Evolutionary conservation across 2,797 vertebrate species (phyloP).

Genomic region (Alectoris magna): DNA sequence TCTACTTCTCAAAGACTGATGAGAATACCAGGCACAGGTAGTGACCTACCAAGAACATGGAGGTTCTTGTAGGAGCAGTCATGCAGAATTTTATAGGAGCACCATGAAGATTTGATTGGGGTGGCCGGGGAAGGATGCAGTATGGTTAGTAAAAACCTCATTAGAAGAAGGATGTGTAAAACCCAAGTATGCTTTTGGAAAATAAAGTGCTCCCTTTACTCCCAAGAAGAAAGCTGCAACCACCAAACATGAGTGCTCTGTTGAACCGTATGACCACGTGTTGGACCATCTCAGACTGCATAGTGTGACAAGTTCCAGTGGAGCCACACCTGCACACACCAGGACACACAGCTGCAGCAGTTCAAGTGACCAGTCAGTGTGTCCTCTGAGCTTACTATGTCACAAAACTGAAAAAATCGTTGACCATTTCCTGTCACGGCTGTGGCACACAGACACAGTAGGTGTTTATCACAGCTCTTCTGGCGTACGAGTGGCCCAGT

Average conservation of each 20-base stretch:
- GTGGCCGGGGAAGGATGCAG: neutral
- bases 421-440: neutral
- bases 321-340: neutral
- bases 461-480: neutral
- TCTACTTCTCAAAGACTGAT: too few relatives aligned
- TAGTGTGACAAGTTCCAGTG: neutral
- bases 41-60: neutral
- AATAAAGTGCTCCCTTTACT: neutral
- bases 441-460: neutral
- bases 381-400: neutral
- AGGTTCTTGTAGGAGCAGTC: neutral
- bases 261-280: too few relatives aligned
- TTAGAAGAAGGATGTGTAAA: neutral
- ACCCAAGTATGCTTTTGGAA: neutral
- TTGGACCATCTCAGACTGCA: neutral
- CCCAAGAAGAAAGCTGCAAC: neutral
- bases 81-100: rapidly evolving
- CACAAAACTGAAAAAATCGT: neutral
- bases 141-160: neutral
- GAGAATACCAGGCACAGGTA: neutral
- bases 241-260: neutral
- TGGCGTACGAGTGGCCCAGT: neutral
- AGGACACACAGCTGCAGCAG: too few relatives aligned
- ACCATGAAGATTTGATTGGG: neutral
- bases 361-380: neutral